Base-by-base conservation (phyloP, 2,113 vertebrate species). In the Platycercus adscitus region DNA sequence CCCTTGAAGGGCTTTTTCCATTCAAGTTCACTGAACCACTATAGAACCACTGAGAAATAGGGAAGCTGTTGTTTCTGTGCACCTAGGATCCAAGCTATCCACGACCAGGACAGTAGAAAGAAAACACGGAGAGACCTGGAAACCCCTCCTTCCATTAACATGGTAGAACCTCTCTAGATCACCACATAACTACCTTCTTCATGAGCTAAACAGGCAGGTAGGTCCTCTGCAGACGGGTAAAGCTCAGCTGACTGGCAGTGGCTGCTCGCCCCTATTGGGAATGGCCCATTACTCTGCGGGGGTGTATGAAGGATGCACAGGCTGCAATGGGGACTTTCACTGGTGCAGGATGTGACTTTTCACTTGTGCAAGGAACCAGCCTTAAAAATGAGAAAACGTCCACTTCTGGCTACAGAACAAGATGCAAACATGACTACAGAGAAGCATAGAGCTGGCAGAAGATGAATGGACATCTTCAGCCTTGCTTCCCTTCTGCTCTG, bases 281-380 rank as follows among this genome's bases (percentile, higher is more conserved):
- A 29, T 39, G 28, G 52, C 17, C 31, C 7, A 7, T 60, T 60
- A n/a, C 39, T 41, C 73, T 91, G 37, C 39, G 75, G 78, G 29
- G 46, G 44, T 0, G 0, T 6, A n/a, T 17, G 49, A 70, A 15
- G 6, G 28, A 26, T 16, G 56, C 18, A 37, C 39, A 63, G 52
- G 31, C 39, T 75, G 24, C 0, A 0, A 28, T 56, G 46, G 70
- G 24, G 23, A n/a, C 47, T 44, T 53, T 28, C 24, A 5, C 17
- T 63, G 2, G 0, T 15, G 24, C 24, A 69, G 21, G 64, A 52
- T 81, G 69, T 70, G 29, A 23, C 53, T 64, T 56, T 52, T 39
- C 47, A 25, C 6, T 55, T 47, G 16, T 43, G 18, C 26, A 24
- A 61, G 56, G 31, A 66, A 33, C n/a, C 11, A 58, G 41, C 31